Evolutionary conservation across 2,113 vertebrate species (phyloP), one percentile per base, ranked within the genome.

Genomic region (Epinephelus moara): DNA sequence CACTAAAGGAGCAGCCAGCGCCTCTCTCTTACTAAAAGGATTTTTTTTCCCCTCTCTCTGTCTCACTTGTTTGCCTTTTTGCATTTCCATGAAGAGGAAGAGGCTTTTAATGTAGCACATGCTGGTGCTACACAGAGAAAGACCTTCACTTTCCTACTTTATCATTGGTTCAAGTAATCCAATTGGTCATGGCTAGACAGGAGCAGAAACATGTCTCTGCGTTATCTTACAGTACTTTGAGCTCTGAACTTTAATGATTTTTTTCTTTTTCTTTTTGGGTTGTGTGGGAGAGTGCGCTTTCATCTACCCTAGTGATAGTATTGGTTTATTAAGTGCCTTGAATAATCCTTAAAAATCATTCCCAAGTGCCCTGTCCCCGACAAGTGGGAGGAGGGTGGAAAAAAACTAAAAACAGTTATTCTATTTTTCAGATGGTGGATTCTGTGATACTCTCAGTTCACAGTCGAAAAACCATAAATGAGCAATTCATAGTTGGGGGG

Each of bases 151-250:
- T 88, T 79, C 75, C 53, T 85, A 74, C 78, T 89, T 86, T 80
- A 93, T 88, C 84, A 80, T 82, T 86, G 78, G 85, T 93, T 95
- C 62, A 85, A 60, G 72, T 95, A 95, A 95, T 95, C 94, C 90
- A 71, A 86, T 94, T 90, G 75, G 84, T 84, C 85, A 88, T 37
- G 87, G 89, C 50, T 62, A 78, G 85, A 91, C 78, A 88, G 87
- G 74, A 85, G 86, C 85, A 57, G 85, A 89, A 92, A 87, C 77
- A 84, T 82, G 78, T 71, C 74, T 88, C 78, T 67, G 81, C n/a
- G 45, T 88, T 93, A 93, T 94, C 87, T 91, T 83, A 21, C 52
- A 80, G 61, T 72, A 71, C 80, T 89, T 76, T 86, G 79, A 88
- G 85, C 78, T 87, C 83, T 93, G 64, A 89, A 91, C 89, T 90